Conservation (phyloP, 1,140 invertebrate genomes). For the Grapholita molesta region DNA sequence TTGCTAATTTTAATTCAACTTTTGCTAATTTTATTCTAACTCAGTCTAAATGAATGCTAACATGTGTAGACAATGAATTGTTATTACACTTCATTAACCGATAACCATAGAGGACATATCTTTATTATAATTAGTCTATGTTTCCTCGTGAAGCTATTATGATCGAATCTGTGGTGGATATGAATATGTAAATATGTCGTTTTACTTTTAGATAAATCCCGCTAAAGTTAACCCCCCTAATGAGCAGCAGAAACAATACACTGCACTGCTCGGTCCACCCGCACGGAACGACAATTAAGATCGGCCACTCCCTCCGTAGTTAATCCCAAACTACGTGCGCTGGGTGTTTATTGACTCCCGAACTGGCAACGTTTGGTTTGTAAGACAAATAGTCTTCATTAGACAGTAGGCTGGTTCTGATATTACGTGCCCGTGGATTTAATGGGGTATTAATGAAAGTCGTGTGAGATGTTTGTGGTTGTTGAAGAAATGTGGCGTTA, state of each 20-base stretch:
- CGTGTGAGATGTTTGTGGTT: not conserved
- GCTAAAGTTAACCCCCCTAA: slow-evolving; percentile 49
- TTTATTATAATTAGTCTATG: too few relatives aligned
- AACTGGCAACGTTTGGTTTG: slow-evolving; percentile 44
- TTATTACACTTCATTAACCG: too few relatives aligned
- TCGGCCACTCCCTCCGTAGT: slow-evolving; percentile 61
- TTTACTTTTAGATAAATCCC: not conserved
- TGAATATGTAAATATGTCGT: not conserved
- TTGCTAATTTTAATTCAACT: too few relatives aligned
- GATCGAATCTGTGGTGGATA: not conserved
- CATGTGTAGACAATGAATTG: too few relatives aligned
- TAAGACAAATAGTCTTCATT: slow-evolving; percentile 26
- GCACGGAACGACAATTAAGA: slow-evolving; percentile 62
- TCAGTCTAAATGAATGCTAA: too few relatives aligned
- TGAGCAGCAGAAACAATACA: slow-evolving; percentile 62
- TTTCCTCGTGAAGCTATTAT: too few relatives aligned
- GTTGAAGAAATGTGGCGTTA: not conserved
- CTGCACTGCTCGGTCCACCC: slow-evolving; percentile 33
- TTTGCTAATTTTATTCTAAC: too few relatives aligned
- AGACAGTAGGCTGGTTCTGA: slow-evolving; percentile 4
- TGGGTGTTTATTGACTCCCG: slow-evolving; percentile 67
- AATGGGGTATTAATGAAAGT: slow-evolving; percentile 12
- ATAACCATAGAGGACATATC: too few relatives aligned
- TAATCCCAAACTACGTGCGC: slow-evolving; percentile 71
- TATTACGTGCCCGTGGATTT: slow-evolving; percentile 6